Conservation (phyloP, 2,888 invertebrate species). For the Junonia oenone region DNA sequence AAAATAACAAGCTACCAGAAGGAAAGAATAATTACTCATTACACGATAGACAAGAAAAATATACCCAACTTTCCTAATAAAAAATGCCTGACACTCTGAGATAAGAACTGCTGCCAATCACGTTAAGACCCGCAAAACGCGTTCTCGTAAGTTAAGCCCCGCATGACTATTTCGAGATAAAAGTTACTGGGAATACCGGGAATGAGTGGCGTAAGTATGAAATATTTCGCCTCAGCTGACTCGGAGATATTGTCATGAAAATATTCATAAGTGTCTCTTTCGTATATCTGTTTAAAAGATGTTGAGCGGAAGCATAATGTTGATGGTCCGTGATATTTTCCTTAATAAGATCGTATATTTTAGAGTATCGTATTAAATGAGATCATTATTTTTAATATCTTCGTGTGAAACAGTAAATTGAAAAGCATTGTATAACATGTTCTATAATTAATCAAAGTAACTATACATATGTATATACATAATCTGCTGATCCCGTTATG, state of each 20-base stretch:
- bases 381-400: not conserved
- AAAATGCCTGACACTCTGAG: conserved; percentile 1
- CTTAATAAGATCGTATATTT: not conserved
- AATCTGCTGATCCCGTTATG: too few relatives aligned
- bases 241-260: not conserved
- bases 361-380: not conserved
- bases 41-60: not conserved
- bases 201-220: conserved; percentile 4
- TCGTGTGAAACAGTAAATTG: too few relatives aligned
- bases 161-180: conserved; percentile 8
- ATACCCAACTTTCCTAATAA: not conserved
- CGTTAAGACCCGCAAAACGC: conserved; percentile 1
- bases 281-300: not conserved
- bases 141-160: conserved; percentile 8
- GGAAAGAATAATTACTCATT: not conserved
- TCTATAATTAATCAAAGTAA: too few relatives aligned
- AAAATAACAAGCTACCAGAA: not conserved
- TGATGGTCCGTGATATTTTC: too few relatives aligned
- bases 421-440: too few relatives aligned
- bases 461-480: too few relatives aligned
- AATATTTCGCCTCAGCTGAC: not conserved
- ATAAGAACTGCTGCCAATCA: conserved; percentile 6
- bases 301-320: not conserved
- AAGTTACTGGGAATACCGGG: not conserved
- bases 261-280: not conserved